A percentile compares a stretch with the other conserved stretches of the same genome.
Conservation (phyloP, 1,140 invertebrate genomes). For the Ceratina australensis region DNA sequence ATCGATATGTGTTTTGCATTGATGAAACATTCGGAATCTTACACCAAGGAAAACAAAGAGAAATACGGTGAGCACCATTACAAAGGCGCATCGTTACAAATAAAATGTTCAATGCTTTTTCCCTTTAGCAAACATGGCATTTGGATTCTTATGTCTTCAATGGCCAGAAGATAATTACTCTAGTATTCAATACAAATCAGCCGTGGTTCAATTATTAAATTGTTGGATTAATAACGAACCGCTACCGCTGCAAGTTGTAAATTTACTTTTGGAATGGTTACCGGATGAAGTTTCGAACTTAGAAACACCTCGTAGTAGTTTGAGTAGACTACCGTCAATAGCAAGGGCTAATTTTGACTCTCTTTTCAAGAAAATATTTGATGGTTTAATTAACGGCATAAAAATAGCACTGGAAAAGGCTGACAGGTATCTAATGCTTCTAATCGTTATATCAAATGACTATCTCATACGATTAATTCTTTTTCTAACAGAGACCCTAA, state of each 20-base stretch:
- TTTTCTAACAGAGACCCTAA: slow-evolving; percentile 70
- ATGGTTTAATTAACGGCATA: slow-evolving; percentile 81
- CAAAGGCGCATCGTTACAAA: slow-evolving; percentile 16
- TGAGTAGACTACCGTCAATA: slow-evolving; percentile 82
- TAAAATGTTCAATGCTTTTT: slow-evolving; percentile 5
- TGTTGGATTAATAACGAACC: slow-evolving; percentile 76
- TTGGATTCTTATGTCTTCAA: slow-evolving; percentile 68
- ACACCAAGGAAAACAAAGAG: slow-evolving; percentile 60
- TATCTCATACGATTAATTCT: slow-evolving; percentile 16
- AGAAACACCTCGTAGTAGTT: slow-evolving; percentile 79
- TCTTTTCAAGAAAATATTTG: slow-evolving; percentile 78
- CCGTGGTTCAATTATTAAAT: slow-evolving; percentile 68
- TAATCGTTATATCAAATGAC: background rate
- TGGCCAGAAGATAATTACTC: slow-evolving; percentile 71
- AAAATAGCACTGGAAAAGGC: slow-evolving; percentile 59
- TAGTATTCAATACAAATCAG: slow-evolving; percentile 62
- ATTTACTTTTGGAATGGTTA: slow-evolving; percentile 79
- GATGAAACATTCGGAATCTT: slow-evolving; percentile 73
- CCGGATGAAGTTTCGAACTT: slow-evolving; percentile 78
- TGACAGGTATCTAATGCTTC: slow-evolving; percentile 51
- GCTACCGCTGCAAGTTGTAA: slow-evolving; percentile 75
- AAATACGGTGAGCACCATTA: slow-evolving; percentile 69
- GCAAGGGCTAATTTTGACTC: slow-evolving; percentile 80
- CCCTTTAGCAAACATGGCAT: slow-evolving; percentile 72
- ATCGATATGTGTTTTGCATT: slow-evolving; percentile 72